Base-by-base conservation (phyloP, 1,140 invertebrate species). In the Monochamus saltuarius region DNA sequence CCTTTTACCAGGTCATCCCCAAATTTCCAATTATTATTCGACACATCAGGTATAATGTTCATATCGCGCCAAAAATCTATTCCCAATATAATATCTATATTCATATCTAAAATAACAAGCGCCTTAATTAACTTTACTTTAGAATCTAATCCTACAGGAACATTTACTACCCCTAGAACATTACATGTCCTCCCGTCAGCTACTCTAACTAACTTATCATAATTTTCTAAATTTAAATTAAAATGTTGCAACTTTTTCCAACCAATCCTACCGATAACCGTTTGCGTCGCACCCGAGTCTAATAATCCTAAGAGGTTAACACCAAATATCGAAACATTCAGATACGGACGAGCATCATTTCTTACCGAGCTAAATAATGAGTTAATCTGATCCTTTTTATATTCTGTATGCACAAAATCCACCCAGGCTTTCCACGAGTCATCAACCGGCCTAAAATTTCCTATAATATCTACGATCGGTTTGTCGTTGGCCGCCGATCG, bases 251-350 rank as follows among this genome's bases (percentile, higher is more conserved):
- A 42, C 11, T 19, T 19, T 10, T 14, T 55, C 42, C 42, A 57
- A 10, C 55, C 55, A 34, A 14, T 4, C 6, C 17, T 29, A 34
- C 34, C 42, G 10, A 57, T 39, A 7, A 57, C 19, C 14, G 17
- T 57, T 11, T 14, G 34, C n/a, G 13, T 34, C 11, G 55, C 55
- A 19, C 54, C 54, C n/a, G 54, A 56, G 34, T 46, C 54, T n/a
- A 49, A 17, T 16, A 49, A 19, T 14, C 55, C 45, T 29, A n/a
- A 16, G 39, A 35, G 13, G n/a, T 6, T 35, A 13, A 34, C 14
- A 49, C 43, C 43, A 35, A 57, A 49, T 35, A 57, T 49, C 9
- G 11, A 14, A n/a, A 57, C 29, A n/a, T 47, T 19, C 7, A 57
- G 14, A 49, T 57, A 57, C 13, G 55, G 55, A 36, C 55, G 22